Percentiles rank a stretch among this genome's conserved stretches.
phyloP scores from a whole-genome alignment of 2,113 vertebrate species.

The Nesogale talazaci region DNA sequence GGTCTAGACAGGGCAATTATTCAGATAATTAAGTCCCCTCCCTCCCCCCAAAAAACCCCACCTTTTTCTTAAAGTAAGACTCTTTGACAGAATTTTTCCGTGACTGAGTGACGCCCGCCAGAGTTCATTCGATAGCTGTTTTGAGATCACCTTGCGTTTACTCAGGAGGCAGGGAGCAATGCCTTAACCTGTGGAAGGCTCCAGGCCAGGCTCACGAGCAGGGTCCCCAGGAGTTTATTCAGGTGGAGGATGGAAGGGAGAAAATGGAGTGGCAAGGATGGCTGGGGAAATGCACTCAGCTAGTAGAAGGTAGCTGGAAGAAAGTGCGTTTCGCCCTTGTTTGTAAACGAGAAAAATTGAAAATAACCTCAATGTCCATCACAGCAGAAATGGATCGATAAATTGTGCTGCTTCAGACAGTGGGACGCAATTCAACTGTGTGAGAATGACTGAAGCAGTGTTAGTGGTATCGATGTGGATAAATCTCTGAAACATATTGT shows the following conservation, averaged over 20 bases:
- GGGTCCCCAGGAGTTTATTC: neutral
- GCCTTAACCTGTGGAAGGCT: neutral
- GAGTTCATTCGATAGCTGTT: neutral
- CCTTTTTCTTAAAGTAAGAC: slow-evolving; percentile 38
- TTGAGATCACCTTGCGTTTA: neutral
- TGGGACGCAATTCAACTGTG: neutral
- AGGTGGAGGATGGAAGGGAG: neutral
- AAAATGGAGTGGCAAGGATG: neutral
- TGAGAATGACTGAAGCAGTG: neutral
- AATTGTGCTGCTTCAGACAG: neutral
- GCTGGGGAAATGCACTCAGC: neutral
- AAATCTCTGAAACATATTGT: neutral
- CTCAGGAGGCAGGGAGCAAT: neutral
- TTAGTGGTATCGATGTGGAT: fast-evolving
- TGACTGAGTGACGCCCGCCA: neutral
- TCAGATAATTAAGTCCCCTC: slow-evolving; percentile 58
- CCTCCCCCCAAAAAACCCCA: neutral
- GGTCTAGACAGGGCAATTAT: slow-evolving; percentile 76
- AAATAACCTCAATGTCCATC: slow-evolving; percentile 10
- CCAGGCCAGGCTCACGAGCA: fast-evolving
- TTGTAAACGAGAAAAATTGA: neutral
- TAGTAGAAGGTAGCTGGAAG: neutral
- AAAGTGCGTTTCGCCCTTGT: neutral
- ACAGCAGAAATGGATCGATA: slow-evolving; percentile 31
- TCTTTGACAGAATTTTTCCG: neutral